phyloP scores from a whole-genome alignment of 2,113 vertebrate genomes.

The Caretta caretta region DNA sequence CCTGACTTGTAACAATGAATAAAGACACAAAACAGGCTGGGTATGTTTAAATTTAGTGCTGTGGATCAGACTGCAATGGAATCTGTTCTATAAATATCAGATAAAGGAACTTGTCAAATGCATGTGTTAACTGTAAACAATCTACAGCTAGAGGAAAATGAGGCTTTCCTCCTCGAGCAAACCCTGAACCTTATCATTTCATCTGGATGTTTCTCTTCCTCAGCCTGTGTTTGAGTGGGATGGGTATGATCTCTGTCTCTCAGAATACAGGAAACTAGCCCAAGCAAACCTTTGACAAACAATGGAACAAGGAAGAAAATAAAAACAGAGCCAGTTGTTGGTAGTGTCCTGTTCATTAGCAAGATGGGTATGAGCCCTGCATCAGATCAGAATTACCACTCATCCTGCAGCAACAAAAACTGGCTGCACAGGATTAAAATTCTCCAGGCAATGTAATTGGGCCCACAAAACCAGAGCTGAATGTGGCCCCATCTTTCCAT shows the following conservation, averaged over 20 bases:
- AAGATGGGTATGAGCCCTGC: neutral
- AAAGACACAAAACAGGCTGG: neutral
- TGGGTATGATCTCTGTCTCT: neutral
- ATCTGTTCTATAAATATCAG: neutral
- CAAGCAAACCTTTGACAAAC: conserved; percentile 3
- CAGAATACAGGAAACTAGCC: neutral
- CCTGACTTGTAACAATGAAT: neutral
- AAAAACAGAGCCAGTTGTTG: neutral
- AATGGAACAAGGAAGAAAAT: neutral
- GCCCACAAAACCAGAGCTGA: neutral
- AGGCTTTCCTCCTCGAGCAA: neutral
- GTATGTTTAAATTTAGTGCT: neutral
- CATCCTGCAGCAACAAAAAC: neutral
- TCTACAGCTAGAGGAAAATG: neutral
- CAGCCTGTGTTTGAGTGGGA: neutral
- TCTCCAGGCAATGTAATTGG: neutral
- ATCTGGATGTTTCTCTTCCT: neutral
- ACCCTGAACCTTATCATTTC: neutral
- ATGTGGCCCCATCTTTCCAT: neutral
- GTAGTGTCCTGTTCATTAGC: neutral
- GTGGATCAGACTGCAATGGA: neutral
- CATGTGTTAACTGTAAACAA: neutral
- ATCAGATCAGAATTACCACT: neutral
- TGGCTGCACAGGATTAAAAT: neutral
- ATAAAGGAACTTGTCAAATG: neutral